phyloP scores from a whole-genome alignment of 92 coral and sea anemone species.

The Nematostella vectensis region DNA sequence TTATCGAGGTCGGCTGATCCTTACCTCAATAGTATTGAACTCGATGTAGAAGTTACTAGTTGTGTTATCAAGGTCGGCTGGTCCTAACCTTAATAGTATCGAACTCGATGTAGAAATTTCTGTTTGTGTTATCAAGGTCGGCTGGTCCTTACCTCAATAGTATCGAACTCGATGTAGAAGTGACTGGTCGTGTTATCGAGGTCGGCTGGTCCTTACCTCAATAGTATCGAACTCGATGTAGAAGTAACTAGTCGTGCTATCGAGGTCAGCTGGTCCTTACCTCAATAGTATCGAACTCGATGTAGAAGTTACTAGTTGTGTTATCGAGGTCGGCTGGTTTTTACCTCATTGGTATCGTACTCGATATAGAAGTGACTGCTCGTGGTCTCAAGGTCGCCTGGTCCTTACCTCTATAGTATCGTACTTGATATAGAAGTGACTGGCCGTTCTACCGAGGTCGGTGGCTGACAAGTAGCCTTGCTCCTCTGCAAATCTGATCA shows the following conservation, averaged over 20 bases:
- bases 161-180: conserved; percentile 68
- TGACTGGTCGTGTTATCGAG: conserved; percentile 71
- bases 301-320: conserved; percentile 72
- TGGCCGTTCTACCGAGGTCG: conserved; percentile 82
- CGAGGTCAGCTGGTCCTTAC: conserved; percentile 27
- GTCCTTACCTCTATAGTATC: conserved; percentile 86
- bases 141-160: conserved; percentile 39
- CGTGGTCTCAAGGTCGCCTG: conserved; percentile 53
- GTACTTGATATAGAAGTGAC: conserved; percentile 89
- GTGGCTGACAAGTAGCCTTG: conserved; percentile 66
- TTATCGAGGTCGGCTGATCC: not conserved
- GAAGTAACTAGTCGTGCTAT: conserved; percentile 71
- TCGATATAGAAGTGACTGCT: conserved; percentile 93
- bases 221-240: conserved; percentile 70
- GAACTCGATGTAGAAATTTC: no score
- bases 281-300: conserved; percentile 54
- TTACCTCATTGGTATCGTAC: conserved; percentile 87
- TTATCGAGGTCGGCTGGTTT: not conserved
- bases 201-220: conserved; percentile 22
- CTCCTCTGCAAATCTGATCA: conserved; percentile 78
- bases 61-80: conserved; percentile 66
- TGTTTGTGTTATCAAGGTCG: no score
- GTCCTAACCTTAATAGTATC: no score
- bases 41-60: conserved; percentile 83
- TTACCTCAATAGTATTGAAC: conserved; percentile 37